These are phyloP conservation scores for Cyprinodon variegatus DNA, from an alignment of 2,113 vertebrate genomes.

Conservation along the genomic window DNA sequence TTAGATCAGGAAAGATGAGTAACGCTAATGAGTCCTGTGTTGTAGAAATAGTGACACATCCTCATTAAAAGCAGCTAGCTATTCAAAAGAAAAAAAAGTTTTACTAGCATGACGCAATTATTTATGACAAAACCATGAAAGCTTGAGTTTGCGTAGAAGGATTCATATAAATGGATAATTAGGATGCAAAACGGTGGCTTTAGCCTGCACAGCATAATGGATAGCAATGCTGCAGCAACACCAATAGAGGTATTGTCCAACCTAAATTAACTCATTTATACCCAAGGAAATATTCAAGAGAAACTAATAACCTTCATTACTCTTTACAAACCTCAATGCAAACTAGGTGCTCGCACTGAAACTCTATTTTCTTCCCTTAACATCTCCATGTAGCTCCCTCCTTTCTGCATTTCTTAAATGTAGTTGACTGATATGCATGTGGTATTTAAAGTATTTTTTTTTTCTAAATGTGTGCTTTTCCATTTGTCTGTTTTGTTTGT, in stretches of 20 bases:
- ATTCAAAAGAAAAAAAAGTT: neutral
- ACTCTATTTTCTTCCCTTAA: neutral
- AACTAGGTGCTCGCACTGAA: neutral
- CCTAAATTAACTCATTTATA: slow-evolving; percentile 59
- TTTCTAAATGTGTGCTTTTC: slow-evolving; percentile 57
- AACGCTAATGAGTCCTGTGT: too few species aligned
- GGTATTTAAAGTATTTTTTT: slow-evolving; percentile 49
- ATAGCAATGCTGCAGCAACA: slow-evolving; percentile 33
- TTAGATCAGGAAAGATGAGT: too few species aligned
- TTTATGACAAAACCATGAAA: neutral
- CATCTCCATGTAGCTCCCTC: neutral
- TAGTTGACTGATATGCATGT: slow-evolving; percentile 15
- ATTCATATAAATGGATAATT: neutral
- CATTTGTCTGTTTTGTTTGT: slow-evolving; percentile 50
- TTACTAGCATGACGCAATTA: neutral
- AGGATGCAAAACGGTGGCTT: neutral
- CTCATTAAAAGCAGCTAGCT: too few species aligned
- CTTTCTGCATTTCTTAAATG: slow-evolving; percentile 14
- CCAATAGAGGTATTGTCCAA: neutral
- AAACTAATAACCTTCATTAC: slow-evolving; percentile 57
- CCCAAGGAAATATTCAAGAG: slow-evolving; percentile 37
- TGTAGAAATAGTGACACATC: too few species aligned
- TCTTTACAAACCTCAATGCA: slow-evolving; percentile 36
- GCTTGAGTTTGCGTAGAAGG: neutral
- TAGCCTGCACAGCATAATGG: slow-evolving; percentile 21